Percentiles rank a stretch among this genome's conserved stretches.
Conservation (phyloP, 1,140 invertebrate genomes). For the Drosophila insularis region DNA sequence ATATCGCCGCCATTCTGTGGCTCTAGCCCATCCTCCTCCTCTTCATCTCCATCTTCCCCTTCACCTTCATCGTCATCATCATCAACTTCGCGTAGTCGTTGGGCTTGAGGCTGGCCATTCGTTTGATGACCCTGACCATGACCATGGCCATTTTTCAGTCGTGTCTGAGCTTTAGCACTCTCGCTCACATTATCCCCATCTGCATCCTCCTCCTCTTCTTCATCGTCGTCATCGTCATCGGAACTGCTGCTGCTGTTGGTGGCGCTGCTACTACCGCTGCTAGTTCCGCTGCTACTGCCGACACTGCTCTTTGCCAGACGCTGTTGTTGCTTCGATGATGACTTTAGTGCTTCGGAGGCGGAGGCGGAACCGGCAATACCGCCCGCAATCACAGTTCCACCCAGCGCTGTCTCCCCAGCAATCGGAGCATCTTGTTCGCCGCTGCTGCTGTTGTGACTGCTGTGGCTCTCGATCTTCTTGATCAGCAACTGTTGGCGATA, state of each 20-base stretch:
- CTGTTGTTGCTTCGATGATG: constrained; percentile 17
- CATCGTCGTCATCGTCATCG: constrained; percentile 49
- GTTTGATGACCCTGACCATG: constrained; percentile 43
- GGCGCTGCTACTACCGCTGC: constrained; percentile 36
- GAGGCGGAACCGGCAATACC: neutral
- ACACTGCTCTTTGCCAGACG: constrained; percentile 24
- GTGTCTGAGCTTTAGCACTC: constrained; percentile 6
- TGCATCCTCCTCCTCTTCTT: constrained; percentile 36
- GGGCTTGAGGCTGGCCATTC: constrained; percentile 13
- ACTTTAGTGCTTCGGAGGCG: constrained; percentile 35
- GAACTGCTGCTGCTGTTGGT: constrained; percentile 61
- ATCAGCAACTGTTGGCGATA: constrained; percentile 76
- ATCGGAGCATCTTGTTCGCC: neutral
- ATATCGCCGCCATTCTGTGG: neutral
- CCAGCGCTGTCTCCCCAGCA: neutral
- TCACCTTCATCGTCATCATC: neutral
- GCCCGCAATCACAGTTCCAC: neutral
- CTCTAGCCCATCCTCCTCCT: constrained; percentile 20
- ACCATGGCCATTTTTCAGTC: constrained; percentile 46
- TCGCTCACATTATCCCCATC: neutral
- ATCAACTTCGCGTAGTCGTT: neutral
- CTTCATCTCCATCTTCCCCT: constrained; percentile 14
- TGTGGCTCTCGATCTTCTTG: constrained; percentile 63
- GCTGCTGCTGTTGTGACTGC: constrained; percentile 17
- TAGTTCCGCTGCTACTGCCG: constrained; percentile 37